Conservation (phyloP, 2,888 invertebrate species). For the Sepioteuthis lessoniana region DNA sequence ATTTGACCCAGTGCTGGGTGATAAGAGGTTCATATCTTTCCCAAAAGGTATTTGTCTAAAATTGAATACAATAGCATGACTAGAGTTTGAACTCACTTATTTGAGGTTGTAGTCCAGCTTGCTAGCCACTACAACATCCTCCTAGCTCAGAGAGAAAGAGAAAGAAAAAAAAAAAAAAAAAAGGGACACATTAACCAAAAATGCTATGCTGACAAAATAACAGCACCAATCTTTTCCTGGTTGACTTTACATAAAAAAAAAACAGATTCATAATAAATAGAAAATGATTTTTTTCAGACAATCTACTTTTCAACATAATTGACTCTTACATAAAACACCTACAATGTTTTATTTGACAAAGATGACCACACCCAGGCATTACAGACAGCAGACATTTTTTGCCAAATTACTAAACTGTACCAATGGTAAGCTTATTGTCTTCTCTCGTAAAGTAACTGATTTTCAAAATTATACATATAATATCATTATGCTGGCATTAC, state of each 20-base stretch:
- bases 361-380: not conserved
- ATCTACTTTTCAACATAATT: not conserved
- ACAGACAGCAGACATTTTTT: not conserved
- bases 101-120: no score
- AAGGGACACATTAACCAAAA: not conserved
- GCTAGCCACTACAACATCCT: no score
- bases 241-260: not conserved
- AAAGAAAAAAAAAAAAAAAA: not conserved
- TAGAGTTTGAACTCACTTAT: no score
- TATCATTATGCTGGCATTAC: no score
- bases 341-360: not conserved
- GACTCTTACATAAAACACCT: not conserved
- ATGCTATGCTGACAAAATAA: not conserved
- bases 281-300: not conserved
- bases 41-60: no score
- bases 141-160: no score
- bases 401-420: not conserved
- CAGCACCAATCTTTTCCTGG: not conserved
- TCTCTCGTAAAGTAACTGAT: no score
- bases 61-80: no score
- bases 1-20: no score
- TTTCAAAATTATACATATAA: no score
- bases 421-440: no score
- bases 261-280: not conserved
- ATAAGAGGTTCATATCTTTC: no score